Base-by-base conservation (phyloP, 2,797 vertebrate genomes). In the Benthosema pterotum region DNA sequence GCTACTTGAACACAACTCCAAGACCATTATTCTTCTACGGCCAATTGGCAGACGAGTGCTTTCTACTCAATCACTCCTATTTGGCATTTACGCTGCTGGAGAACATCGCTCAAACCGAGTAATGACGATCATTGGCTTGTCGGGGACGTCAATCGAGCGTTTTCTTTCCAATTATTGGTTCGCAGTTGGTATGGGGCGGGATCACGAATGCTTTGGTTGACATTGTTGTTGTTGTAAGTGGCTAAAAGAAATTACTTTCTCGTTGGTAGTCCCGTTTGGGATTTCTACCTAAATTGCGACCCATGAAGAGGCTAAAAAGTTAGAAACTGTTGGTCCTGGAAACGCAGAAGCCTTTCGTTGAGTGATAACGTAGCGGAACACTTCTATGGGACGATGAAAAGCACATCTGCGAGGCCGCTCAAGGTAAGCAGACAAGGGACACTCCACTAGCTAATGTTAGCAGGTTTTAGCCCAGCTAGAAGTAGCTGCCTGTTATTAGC, bases 161-260 rank as follows among this genome's bases (percentile, higher is more conserved):
- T 8, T n/a, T 0, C 60, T 52, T 0, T 1, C 2, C 53, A 59
- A 15, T 77, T 84, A 91, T 90, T 93, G 89, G 92, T 0, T 43
- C 2, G 0, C 0, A 51, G 1, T 7, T 18, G 4, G 4, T 3
- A 1, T 63, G 71, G 81, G 91, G 91, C 78, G 84, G 88, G 72
- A 4, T 42, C 14, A 11, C 11, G 2, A 55, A 57, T 0, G 5
- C 53, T 51, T 79, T 28, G 79, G 72, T 91, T 91, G 93, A 92
- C 91, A 79, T 84, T 87, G 91, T 92, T 93, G 92, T 93, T 93
- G 91, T 93, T 93, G 87, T 89, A 91, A 89, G 89, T 91, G 89
- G 75, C 50, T 83, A 82, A 77, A 87, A 87, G 92, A 90, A 88
- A 88, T 90, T 90, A 93, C 89, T 93, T 92, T 90, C 87, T 88